Percentiles rank a stretch among this genome's conserved stretches.
These are phyloP conservation scores for Pristiophorus japonicus DNA, from an alignment of 2,113 vertebrate species.

Conservation along the genomic window DNA sequence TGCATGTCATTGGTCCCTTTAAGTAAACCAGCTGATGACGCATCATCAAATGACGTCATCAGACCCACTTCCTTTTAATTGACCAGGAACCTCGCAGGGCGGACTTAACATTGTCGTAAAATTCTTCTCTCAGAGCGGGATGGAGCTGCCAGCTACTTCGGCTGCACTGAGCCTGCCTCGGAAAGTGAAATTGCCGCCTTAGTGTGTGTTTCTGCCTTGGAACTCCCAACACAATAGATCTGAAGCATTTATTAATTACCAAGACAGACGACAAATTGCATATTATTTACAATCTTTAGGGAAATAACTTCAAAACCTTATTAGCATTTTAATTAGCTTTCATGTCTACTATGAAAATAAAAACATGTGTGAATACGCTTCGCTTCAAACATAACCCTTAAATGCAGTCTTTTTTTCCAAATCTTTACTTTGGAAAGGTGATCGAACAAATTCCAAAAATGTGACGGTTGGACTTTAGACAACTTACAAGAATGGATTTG, in stretches of 20 bases:
- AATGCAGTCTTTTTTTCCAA: background rate
- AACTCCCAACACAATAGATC: background rate
- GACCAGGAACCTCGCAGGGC: too few species aligned
- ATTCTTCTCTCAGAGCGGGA: too few species aligned
- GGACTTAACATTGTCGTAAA: too few species aligned
- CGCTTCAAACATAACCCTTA: background rate
- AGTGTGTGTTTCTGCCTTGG: background rate
- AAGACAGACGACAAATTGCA: background rate
- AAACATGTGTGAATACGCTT: background rate
- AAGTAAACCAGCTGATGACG: too few species aligned
- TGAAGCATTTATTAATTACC: background rate
- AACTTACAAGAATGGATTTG: background rate
- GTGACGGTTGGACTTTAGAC: background rate
- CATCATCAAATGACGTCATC: too few species aligned
- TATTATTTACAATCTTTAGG: background rate
- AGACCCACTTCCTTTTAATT: too few species aligned
- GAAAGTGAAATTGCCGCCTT: too few species aligned
- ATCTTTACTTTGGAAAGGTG: background rate
- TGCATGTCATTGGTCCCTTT: too few species aligned
- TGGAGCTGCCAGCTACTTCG: too few species aligned
- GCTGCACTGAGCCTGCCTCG: too few species aligned
- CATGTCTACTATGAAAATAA: background rate
- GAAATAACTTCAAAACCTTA: background rate
- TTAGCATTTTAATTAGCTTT: background rate
- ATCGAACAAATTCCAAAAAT: background rate